Evolutionary conservation across 2,797 vertebrate genomes (phyloP).

Genomic region (Yasuhikotakia modesta): DNA sequence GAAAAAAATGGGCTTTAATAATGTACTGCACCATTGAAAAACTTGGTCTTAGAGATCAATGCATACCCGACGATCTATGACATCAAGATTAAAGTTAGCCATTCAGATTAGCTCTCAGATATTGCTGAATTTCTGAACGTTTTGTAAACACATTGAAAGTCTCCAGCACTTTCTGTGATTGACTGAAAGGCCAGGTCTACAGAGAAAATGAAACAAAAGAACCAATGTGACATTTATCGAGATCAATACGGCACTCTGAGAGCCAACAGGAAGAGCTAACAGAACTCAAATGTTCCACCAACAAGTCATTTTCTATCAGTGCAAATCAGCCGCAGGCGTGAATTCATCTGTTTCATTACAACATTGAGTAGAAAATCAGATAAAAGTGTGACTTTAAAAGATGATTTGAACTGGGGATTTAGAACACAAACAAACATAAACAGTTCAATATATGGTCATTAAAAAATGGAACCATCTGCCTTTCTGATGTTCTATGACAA

Average conservation of each 20-base stretch:
- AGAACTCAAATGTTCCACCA: slow-evolving; percentile 41
- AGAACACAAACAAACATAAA: background rate
- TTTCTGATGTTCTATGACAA: too few species aligned
- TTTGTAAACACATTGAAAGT: slow-evolving; percentile 46
- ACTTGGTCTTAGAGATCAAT: slow-evolving; percentile 19
- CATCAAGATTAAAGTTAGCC: slow-evolving; percentile 23
- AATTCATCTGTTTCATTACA: slow-evolving; percentile 46
- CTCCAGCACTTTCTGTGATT: slow-evolving; percentile 40
- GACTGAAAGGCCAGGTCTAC: slow-evolving; percentile 56
- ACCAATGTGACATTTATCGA: slow-evolving; percentile 63
- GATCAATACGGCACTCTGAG: slow-evolving; percentile 58
- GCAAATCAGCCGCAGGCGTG: slow-evolving; percentile 20
- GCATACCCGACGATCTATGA: slow-evolving; percentile 29
- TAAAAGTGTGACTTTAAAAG: slow-evolving; percentile 22
- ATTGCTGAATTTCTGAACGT: slow-evolving; percentile 36
- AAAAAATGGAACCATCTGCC: too few species aligned
- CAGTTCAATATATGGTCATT: background rate
- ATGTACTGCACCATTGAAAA: too few species aligned
- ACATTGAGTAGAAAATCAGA: slow-evolving; percentile 21
- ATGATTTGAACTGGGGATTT: slow-evolving; percentile 18
- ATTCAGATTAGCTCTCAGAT: slow-evolving; percentile 43
- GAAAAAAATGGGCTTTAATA: background rate
- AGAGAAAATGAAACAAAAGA: slow-evolving; percentile 53
- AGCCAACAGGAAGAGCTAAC: slow-evolving; percentile 47
- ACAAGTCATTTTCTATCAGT: slow-evolving; percentile 54